These are phyloP conservation scores for Bombyx mori DNA, from an alignment of 1,140 invertebrate genomes.

Conservation along the genomic window DNA sequence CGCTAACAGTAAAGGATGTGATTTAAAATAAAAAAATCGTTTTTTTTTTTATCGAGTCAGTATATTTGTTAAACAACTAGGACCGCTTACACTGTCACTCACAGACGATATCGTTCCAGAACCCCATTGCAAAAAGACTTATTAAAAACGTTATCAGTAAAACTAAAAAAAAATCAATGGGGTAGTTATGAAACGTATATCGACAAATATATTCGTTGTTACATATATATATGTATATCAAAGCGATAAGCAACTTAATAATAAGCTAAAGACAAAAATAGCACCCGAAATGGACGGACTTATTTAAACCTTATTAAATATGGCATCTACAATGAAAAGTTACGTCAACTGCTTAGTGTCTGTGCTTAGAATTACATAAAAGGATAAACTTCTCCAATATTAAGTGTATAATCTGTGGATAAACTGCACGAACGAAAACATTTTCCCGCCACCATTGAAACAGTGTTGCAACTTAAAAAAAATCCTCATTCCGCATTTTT, in stretches of 20 bases:
- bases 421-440: no score
- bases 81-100: constrained; percentile 40
- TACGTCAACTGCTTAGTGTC: neutral
- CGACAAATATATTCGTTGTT: constrained; percentile 48
- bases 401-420: no score
- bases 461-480: no score
- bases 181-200: constrained; percentile 63
- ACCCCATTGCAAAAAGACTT: constrained; percentile 56
- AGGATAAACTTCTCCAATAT: no score
- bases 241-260: constrained; percentile 6
- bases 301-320: constrained; percentile 17
- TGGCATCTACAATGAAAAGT: constrained; percentile 15
- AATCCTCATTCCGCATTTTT: no score
- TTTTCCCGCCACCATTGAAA: no score
- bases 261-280: constrained; percentile 12
- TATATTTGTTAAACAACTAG: constrained; percentile 64
- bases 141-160: constrained; percentile 28
- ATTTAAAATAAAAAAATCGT: constrained; percentile 1
- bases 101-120: constrained; percentile 60
- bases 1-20: neutral
- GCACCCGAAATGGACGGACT: constrained; percentile 19
- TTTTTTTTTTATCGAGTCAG: constrained; percentile 39
- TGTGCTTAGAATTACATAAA: no score
- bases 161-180: constrained; percentile 47
- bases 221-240: constrained; percentile 24